Percentiles rank a stretch among this genome's conserved stretches.
phyloP scores from a whole-genome alignment of 2,888 invertebrate species.

The Parapristionchus giblindavisi region DNA sequence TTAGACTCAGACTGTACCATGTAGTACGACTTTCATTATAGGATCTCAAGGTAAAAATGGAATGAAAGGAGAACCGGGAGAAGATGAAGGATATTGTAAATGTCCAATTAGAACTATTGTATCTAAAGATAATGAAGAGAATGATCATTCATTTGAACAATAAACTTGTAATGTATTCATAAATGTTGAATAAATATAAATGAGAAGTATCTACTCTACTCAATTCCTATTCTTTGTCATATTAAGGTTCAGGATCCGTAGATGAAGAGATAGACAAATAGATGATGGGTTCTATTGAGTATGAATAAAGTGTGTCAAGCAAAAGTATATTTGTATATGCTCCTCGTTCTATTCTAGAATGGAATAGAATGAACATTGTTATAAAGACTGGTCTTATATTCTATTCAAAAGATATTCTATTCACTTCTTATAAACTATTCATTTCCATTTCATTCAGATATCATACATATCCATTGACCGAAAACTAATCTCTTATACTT shows the following conservation, averaged over 20 bases:
- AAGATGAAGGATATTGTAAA: conserved; percentile 26
- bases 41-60: not conserved
- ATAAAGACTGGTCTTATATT: too few species aligned
- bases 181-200: conserved; percentile 1
- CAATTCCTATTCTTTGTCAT: conserved; percentile 1
- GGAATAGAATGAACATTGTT: too few species aligned
- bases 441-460: not conserved
- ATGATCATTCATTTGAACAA: not conserved
- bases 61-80: not conserved
- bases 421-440: too few species aligned
- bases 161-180: not conserved
- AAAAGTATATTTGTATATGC: conserved; percentile 35
- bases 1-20: not conserved
- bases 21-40: not conserved
- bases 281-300: conserved; percentile 22
- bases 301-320: conserved; percentile 39
- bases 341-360: too few species aligned
- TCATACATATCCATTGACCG: conserved; percentile 30
- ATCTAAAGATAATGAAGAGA: not conserved
- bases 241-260: not conserved
- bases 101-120: conserved; percentile 23
- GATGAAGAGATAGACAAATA: not conserved
- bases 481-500: conserved; percentile 34
- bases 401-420: too few species aligned
- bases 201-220: not conserved